Base-by-base conservation (phyloP, 1,140 invertebrate genomes). In the Drosophila albomicans region DNA sequence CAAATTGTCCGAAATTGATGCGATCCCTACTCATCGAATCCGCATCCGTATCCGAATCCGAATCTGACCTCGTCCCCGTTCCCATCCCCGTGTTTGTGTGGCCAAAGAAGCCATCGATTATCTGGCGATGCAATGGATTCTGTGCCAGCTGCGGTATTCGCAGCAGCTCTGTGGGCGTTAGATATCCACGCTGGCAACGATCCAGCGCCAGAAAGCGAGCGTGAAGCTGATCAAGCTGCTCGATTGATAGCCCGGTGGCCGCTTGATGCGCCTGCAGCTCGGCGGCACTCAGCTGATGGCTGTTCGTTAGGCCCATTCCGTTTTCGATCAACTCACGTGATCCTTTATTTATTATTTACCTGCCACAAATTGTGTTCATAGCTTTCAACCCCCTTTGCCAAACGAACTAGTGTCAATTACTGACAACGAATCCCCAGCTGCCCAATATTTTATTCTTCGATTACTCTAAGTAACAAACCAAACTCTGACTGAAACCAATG, bases 101-200 rank as follows among this genome's bases (percentile, higher is more conserved):
- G 4, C 74, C 54, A 25, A 87, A 82, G 58, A 87, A 87, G n/a
- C 57, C 51, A 25, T 87, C 84, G 16, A 87, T 68, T 0, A 87
- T 54, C 54, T 82, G 76, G 5, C 72, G 76, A 49, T 87, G 67
- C 20, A 87, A 7, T 0, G 82, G 82, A 58, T 87, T 82, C 30
- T 65, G 46, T 0, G 38, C 15, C 63, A 87, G 43, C 15, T 87
- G 76, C 0, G 82, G 82, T 2, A 87, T 87, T 46, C 82, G 79
- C 20, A 87, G 58, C 45, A 87, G n/a, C 3, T 88, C 84, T 3
- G 84, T 74, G 0, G 82, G 79, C n/a, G 79, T 82, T 16, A 87
- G 43, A 35, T 82, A 87, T 3, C 84, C 84, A 0, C n/a, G 35
- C 7, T 74, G 65, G 0, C 57, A 10, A 3, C 82, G 84, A 66